Base-by-base conservation (phyloP, 2,113 vertebrate species). In the Drymodes brunneopygia region DNA sequence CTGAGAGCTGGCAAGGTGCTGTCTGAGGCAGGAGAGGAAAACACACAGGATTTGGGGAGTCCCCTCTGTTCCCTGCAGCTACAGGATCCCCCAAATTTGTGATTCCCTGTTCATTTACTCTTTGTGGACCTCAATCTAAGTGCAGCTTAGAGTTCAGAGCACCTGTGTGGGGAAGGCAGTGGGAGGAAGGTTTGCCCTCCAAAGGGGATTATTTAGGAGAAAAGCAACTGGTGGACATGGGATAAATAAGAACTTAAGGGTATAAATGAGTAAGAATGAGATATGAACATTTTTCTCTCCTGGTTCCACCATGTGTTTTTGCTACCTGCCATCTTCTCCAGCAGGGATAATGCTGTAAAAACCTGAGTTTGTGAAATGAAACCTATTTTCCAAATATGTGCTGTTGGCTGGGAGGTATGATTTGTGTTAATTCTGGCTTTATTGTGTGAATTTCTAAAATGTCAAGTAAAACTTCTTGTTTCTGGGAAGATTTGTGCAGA, bases 11-110 rank as follows among this genome's bases (percentile, higher is more conserved):
- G 15, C 11, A 45, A 51, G 62, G 21, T 40, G 45, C 25, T 91
- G 67, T 42, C 58, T 10, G 31, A 70, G 60, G 56, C 51, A 65
- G 54, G 36, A 74, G 53, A 27, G 53, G 25, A 65, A 79, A 64
- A 20, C 53, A 38, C 7, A 2, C 0, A 0, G 45, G 45, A 50
- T 79, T 14, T 80, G 51, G 47, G 78, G 81, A 88, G 50, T 25
- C 9, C 45, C 31, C 12, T 66, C 45, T 35, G 31, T 23, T 75
- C 24, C 33, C 65, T 71, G 44, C 31, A 82, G 65, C 38, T 54
- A 9, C 5, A 10, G 44, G 24, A 57, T 33, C 33, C 48, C 31
- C 18, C 2, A 35, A 29, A 65, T 2, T 35, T 0, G 4, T 22
- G 28, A 6, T 18, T 58, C 2, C 69, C 44, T 66, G 8, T 36